A percentile compares a stretch with the other conserved stretches of the same genome.
phyloP scores from a whole-genome alignment of 2,113 vertebrate genomes.

The Zosterops hypoxanthus region DNA sequence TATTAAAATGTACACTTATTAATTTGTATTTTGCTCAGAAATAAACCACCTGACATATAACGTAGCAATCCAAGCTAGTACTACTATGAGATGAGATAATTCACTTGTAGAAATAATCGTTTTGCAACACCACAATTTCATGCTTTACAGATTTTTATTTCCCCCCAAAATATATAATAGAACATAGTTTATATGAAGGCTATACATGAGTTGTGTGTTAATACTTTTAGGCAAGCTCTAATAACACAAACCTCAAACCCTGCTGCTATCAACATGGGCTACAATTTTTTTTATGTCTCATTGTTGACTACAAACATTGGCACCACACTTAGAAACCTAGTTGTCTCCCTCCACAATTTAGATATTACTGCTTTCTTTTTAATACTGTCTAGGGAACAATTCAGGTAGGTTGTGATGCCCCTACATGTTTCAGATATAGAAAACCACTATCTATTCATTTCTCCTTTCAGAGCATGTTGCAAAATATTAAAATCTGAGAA shows the following conservation, averaged over 20 bases:
- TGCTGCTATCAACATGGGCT: constrained; percentile 53
- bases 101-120: constrained; percentile 68
- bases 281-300: constrained; percentile 66
- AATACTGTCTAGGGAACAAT: constrained; percentile 58
- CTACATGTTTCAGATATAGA: constrained; percentile 58
- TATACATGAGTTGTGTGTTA: constrained; percentile 57
- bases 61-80: constrained; percentile 55
- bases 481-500: constrained; percentile 66
- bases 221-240: constrained; percentile 67
- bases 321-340: constrained; percentile 62
- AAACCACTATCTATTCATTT: constrained; percentile 63
- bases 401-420: constrained; percentile 64
- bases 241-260: constrained; percentile 64
- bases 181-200: constrained; percentile 52
- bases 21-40: constrained; percentile 74
- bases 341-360: constrained; percentile 49
- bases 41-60: constrained; percentile 70
- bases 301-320: constrained; percentile 68
- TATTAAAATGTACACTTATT: constrained; percentile 68
- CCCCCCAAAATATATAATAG: constrained; percentile 48
- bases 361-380: constrained; percentile 62
- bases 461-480: constrained; percentile 51
- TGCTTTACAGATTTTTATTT: constrained; percentile 65
- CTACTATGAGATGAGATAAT: constrained; percentile 49
- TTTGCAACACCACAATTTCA: constrained; percentile 64